Evolutionary conservation across 2,888 invertebrate genomes (phyloP), one percentile per base, ranked within the genome.

Genomic region (Tyria jacobaeae): DNA sequence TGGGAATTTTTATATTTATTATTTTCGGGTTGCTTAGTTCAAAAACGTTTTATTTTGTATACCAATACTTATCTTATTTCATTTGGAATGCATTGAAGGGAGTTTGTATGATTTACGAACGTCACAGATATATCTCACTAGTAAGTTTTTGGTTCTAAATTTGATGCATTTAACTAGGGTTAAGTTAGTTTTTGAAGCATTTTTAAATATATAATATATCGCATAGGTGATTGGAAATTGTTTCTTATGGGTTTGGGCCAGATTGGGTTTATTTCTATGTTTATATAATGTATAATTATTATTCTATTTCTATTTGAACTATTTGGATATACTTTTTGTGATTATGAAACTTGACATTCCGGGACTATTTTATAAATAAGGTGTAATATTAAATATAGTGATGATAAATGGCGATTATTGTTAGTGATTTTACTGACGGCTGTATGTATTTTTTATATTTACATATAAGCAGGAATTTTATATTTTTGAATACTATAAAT

Each of bases 401-500:
- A n/a, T 3, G 47, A 48, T 35, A 34, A 9, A 34, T 47, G 25
- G 34, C 1, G 41, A 41, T 21, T 12, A 44, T 44, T 51, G 54
- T 61, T 52, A 49, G 7, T 53, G 47, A 55, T 34, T 50, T 47
- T 57, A 39, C n/a, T 58, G 50, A 54, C 59, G 50, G 50, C 52
- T 64, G 39, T 57, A 50, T 31, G 14, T 64, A 25, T 66, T 54
- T 62, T 54, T 60, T 55, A 25, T 54, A 61, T 59, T 56, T 39
- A 35, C 52, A 55, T 51, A 9, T 68, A 60, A 59, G 53, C 47
- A 56, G 67, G 70, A 51, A 51, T 37, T 47, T 60, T 53, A 25
- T 62, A 64, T 73, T 73, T 76, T 74, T 74, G 60, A 34, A 68
- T 6, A 50, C 17, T 57, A 61, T 57, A 62, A 73, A 73, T 76